Evolutionary conservation across 2,797 vertebrate genomes (phyloP).

Genomic region (Gymnoscopelus microlampas): DNA sequence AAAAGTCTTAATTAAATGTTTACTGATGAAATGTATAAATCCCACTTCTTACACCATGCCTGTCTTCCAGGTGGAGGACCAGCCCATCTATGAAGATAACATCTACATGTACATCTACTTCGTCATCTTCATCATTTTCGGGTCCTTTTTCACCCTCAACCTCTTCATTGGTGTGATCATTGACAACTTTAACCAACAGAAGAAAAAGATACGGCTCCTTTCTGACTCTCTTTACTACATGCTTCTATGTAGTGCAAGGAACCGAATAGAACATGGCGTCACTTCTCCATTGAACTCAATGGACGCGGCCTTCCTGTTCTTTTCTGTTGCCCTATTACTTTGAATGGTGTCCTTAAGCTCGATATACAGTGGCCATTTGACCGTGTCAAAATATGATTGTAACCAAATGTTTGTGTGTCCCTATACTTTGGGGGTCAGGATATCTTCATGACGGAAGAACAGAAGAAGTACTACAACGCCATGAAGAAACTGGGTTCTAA

Average conservation of each 20-base stretch:
- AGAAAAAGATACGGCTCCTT: constrained; percentile 97
- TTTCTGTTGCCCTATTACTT: no score
- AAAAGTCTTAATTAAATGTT: not conserved
- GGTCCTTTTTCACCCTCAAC: constrained; percentile 98
- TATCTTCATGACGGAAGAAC: constrained; percentile 99
- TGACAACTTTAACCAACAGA: constrained; percentile 99
- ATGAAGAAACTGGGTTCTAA: constrained; percentile 99
- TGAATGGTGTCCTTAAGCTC: no score
- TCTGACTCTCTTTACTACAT: constrained; percentile 28
- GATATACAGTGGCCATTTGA: not conserved
- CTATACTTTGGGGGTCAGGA: constrained; percentile 99
- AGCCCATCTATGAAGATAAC: constrained; percentile 95
- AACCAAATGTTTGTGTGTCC: constrained; percentile 77
- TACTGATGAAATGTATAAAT: constrained; percentile 6
- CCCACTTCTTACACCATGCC: constrained; percentile 6
- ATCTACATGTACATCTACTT: constrained; percentile 99
- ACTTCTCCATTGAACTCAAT: no score
- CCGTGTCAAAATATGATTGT: constrained; percentile 74
- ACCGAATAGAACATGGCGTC: no score
- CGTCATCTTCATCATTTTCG: constrained; percentile 99
- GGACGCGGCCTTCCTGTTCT: no score
- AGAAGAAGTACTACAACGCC: constrained; percentile 99
- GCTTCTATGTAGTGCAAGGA: not conserved
- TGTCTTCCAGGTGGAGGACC: constrained; percentile 84
- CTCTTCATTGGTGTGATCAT: constrained; percentile 99